Base-by-base conservation (phyloP, 2,113 vertebrate genomes). In the Bambusicola thoracicus region DNA sequence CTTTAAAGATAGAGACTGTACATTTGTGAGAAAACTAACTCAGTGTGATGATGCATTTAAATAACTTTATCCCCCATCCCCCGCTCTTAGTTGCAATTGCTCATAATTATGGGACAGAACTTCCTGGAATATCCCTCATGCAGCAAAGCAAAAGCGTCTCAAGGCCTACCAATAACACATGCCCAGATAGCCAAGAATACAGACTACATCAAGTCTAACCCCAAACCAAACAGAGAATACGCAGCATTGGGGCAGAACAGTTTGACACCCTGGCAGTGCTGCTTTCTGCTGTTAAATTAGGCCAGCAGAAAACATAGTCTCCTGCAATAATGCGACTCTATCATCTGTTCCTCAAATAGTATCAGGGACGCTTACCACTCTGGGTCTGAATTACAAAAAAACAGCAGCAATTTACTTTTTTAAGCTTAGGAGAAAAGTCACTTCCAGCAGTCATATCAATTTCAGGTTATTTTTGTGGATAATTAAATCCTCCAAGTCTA, bases 331-430 rank as follows among this genome's bases (percentile, higher is more conserved):
- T 11, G 18, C 0, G 0, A 10, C 10, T 11, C 22, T 34, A 32
- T 36, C 13, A 32, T 41, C 55, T 68, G n/a, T 32, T 82, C 36
- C 48, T 79, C 40, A 36, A 43, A 10, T 11, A 61, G 32, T 25
- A 61, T 7, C 19, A 79, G 41, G 13, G 68, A 87, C 1, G 1
- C 1, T 1, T 10, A 56, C 1, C n/a, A 79, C 9, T 4, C 29
- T 17, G 18, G 5, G 10, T 32, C 59, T 62, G 25, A 85, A n/a
- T 0, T 34, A 14, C 5, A n/a, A 40, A 53, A 53, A 81, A 53
- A 53, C 17, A 32, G 6, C 51, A 46, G 6, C 10, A 65, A 21
- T 36, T 9, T 44, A 18, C 10, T 11, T 9, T 34, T 18, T 68
- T 56, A 43, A 79, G 8, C 11, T 81, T 67, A 61, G 7, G 24